Evolutionary conservation across 2,888 invertebrate genomes (phyloP), one percentile per base, ranked within the genome.

Genomic region (Cantharis flavilabris): DNA sequence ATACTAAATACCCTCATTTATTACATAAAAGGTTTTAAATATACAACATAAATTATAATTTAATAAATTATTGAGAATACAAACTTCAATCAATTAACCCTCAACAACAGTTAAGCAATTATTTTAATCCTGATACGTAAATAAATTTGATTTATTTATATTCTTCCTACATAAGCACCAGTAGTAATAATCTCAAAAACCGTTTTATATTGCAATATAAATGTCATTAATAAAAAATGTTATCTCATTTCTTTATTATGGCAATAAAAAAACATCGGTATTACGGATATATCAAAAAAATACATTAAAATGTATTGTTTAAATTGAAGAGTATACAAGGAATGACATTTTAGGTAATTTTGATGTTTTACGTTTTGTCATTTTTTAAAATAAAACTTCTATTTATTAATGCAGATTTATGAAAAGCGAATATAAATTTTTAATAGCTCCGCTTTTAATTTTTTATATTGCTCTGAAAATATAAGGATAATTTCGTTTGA

Each of bases 11-110:
- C 49, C 49, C 49, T 49, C 49, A 49, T 49, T 49, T 49, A 49
- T 49, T 7, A 49, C 49, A 49, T 49, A 49, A 49, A 49, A 49
- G n/a, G n/a, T n/a, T n/a, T n/a, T n/a, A 49, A 49, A 49, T 49
- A 49, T 49, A 69, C 28, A 14, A 23, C 23, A 26, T 20, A 69
- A 69, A 69, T 26, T 26, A 26, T 69, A 14, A 69, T 14, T 23
- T 62, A 28, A 33, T 69, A 74, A 64, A 74, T 33, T 73, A 62
- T 26, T 16, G 14, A 33, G 23, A 33, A 75, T 30, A 71, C 67
- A 75, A 75, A 69, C 75, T 71, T 69, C 71, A 71, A 71, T 71
- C 71, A 75, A 71, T 75, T 75, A 28, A 75, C 64, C 69, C 71
- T 62, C 14, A 49, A 67, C 5, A 63, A 28, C 71, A 63, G 65